phyloP scores from a whole-genome alignment of 2,888 invertebrate species.

The Beris morrisii region DNA sequence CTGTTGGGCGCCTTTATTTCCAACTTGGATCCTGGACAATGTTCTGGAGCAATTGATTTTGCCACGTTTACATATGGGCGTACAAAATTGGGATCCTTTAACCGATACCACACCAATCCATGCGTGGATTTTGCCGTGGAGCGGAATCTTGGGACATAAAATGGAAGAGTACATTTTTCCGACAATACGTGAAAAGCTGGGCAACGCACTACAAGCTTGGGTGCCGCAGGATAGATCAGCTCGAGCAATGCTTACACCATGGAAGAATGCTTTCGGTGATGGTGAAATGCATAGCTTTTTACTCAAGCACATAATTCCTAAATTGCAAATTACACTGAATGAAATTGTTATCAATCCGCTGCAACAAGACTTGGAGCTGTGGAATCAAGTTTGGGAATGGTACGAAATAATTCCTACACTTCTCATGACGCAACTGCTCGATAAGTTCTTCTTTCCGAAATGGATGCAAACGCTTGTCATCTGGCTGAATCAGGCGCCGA shows the following conservation, averaged over 20 bases:
- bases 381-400: slow-evolving; percentile 97
- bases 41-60: slow-evolving; percentile 80
- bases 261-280: slow-evolving; percentile 76
- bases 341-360: slow-evolving; percentile 72
- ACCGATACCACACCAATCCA: slow-evolving; percentile 95
- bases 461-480: slow-evolving; percentile 83
- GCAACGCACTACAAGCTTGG: slow-evolving; percentile 88
- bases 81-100: slow-evolving; percentile 92
- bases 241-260: slow-evolving; percentile 86
- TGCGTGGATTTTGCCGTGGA: slow-evolving; percentile 97
- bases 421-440: slow-evolving; percentile 77
- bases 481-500: slow-evolving; percentile 90
- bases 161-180: slow-evolving; percentile 71
- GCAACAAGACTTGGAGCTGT: slow-evolving; percentile 75
- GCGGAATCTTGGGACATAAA: slow-evolving; percentile 72
- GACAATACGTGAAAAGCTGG: slow-evolving; percentile 87
- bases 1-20: slow-evolving; percentile 78
- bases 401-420: slow-evolving; percentile 77
- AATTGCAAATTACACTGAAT: slow-evolving; percentile 73
- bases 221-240: slow-evolving; percentile 94
- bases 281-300: slow-evolving; percentile 80
- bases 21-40: slow-evolving; percentile 81
- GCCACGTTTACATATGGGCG: slow-evolving; percentile 73
- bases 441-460: slow-evolving; percentile 89
- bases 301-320: slow-evolving; percentile 85